Evolutionary conservation across 2,888 invertebrate species (phyloP).

Genomic region (Eurois occulta): DNA sequence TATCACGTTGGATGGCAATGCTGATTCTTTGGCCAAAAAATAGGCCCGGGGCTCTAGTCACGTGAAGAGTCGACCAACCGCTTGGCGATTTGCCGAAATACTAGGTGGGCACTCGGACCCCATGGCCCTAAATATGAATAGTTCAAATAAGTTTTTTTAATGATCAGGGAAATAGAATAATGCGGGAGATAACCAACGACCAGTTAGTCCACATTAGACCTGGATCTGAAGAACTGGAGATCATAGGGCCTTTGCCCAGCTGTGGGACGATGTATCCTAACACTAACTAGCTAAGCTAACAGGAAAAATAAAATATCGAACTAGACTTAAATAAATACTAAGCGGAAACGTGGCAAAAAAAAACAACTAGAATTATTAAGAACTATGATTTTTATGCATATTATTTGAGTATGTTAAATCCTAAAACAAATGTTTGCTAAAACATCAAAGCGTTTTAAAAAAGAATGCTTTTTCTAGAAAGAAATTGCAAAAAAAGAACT

Average conservation of each 20-base stretch:
- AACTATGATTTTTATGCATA: not conserved
- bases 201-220: not conserved
- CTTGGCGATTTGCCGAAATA: too few species aligned
- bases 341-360: not conserved
- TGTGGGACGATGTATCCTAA: not conserved
- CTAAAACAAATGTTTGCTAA: constrained; percentile 1
- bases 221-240: not conserved
- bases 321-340: not conserved
- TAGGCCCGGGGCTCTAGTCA: too few species aligned
- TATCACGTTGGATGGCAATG: too few species aligned
- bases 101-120: too few species aligned
- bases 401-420: not conserved
- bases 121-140: too few species aligned
- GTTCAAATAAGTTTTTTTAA: not conserved
- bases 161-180: not conserved
- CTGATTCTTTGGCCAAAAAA: too few species aligned
- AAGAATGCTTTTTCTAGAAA: not conserved
- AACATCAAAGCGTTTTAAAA: not conserved
- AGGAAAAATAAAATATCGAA: not conserved
- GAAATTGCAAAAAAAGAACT: not conserved
- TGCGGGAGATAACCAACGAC: not conserved
- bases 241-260: not conserved
- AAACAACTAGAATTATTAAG: not conserved
- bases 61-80: too few species aligned
- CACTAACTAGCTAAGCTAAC: not conserved